phyloP scores from a whole-genome alignment of 2,797 vertebrate genomes.

The Halcyon smyrnensis region DNA sequence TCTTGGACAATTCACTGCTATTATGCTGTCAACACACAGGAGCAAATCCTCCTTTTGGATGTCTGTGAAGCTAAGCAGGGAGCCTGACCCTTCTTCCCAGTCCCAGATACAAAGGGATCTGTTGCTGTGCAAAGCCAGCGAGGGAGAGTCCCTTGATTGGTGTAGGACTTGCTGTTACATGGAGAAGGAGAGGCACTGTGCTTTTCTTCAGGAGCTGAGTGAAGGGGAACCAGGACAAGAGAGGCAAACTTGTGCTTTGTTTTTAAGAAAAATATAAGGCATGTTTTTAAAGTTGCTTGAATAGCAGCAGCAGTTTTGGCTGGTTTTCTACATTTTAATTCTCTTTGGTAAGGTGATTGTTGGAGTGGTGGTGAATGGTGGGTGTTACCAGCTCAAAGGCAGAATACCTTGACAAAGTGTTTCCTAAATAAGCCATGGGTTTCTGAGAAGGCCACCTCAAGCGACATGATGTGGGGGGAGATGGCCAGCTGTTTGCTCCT shows the following conservation, averaged over 20 bases:
- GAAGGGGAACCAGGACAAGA: background rate
- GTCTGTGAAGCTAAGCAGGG: background rate
- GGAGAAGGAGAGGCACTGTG: no score
- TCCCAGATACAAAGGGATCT: background rate
- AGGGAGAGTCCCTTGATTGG: background rate
- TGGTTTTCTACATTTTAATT: background rate
- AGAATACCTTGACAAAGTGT: background rate
- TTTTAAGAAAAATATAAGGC: background rate
- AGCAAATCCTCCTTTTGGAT: background rate
- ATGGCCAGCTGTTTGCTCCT: background rate
- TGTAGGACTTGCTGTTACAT: background rate
- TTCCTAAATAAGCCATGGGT: background rate
- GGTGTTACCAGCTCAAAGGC: background rate
- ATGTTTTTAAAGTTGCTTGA: background rate
- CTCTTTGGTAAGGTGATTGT: background rate
- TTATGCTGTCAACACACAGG: background rate
- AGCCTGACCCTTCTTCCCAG: background rate
- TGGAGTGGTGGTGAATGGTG: background rate
- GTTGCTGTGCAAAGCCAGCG: background rate
- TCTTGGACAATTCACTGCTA: background rate
- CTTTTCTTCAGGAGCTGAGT: background rate
- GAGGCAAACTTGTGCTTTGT: background rate
- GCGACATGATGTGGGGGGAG: accelerated
- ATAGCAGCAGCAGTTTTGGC: background rate
- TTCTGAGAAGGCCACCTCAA: background rate